Percentiles rank a stretch among this genome's conserved stretches.
These are phyloP conservation scores for Xanthia togata DNA, from an alignment of 2,888 invertebrate species.

Conservation along the genomic window DNA sequence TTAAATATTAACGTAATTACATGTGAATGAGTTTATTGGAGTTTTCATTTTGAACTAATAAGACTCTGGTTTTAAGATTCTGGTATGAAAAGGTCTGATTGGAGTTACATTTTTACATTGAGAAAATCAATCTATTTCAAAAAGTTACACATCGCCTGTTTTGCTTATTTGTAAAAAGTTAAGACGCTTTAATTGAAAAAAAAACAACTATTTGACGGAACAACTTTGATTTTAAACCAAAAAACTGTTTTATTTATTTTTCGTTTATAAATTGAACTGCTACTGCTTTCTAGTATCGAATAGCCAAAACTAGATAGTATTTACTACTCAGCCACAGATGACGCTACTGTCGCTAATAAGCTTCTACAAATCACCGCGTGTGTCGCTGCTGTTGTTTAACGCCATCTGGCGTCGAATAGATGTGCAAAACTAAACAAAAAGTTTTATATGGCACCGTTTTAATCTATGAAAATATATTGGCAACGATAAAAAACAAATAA, in stretches of 20 bases:
- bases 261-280: not conserved
- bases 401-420: conserved; percentile 78
- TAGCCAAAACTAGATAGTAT: conserved; percentile 46
- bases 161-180: not conserved
- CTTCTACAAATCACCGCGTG: conserved; percentile 40
- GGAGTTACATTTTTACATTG: not conserved
- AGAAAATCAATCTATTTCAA: not conserved
- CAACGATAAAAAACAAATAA: not conserved
- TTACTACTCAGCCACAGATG: conserved; percentile 63
- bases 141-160: not conserved
- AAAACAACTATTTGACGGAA: not conserved
- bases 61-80: conserved; percentile 2
- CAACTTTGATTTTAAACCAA: not conserved
- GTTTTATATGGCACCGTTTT: not conserved
- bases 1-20: conserved; percentile 23
- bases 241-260: not conserved
- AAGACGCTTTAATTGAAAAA: not conserved
- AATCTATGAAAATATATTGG: not conserved
- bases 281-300: conserved; percentile 65
- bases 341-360: conserved; percentile 28
- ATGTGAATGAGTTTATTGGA: not conserved
- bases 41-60: not conserved
- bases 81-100: not conserved
- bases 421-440: not conserved
- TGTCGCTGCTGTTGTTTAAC: conserved; percentile 51